These are phyloP conservation scores for Phoxinus dragarum DNA, from an alignment of 2,797 vertebrate species.

Conservation along the genomic window DNA sequence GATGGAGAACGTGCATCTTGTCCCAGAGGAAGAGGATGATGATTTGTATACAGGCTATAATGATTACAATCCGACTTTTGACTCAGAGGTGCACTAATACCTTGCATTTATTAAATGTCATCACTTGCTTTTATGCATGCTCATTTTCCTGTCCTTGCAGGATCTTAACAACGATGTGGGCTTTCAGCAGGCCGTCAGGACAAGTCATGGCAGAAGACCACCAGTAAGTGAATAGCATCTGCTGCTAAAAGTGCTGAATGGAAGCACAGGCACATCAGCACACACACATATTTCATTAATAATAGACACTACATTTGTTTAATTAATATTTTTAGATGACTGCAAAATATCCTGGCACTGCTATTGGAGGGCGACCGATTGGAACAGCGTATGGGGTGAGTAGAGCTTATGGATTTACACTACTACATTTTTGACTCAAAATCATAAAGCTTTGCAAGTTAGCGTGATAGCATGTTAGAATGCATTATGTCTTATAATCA, in stretches of 20 bases:
- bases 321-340: conserved; percentile 80
- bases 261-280: neutral
- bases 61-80: conserved; percentile 94
- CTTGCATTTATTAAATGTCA: neutral
- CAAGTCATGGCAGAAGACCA: conserved; percentile 93
- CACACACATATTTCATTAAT: neutral
- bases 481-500: conserved; percentile 46
- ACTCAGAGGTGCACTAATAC: conserved; percentile 84
- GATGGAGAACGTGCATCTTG: conserved; percentile 90
- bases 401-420: neutral
- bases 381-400: conserved; percentile 89
- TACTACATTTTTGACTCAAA: conserved; percentile 15
- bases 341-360: conserved; percentile 88
- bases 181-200: conserved; percentile 93
- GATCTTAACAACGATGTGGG: conserved; percentile 92
- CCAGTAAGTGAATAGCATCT: conserved; percentile 78
- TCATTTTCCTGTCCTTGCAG: conserved; percentile 68
- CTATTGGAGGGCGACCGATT: conserved; percentile 82
- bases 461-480: conserved; percentile 7
- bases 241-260: neutral
- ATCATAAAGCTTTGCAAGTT: neutral
- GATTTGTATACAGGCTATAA: conserved; percentile 98
- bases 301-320: neutral
- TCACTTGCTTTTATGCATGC: neutral
- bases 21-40: conserved; percentile 90